A percentile compares a stretch with the other conserved stretches of the same genome.
Evolutionary conservation across 2,797 vertebrate species (phyloP).

Genomic region (Pristis pectinata): DNA sequence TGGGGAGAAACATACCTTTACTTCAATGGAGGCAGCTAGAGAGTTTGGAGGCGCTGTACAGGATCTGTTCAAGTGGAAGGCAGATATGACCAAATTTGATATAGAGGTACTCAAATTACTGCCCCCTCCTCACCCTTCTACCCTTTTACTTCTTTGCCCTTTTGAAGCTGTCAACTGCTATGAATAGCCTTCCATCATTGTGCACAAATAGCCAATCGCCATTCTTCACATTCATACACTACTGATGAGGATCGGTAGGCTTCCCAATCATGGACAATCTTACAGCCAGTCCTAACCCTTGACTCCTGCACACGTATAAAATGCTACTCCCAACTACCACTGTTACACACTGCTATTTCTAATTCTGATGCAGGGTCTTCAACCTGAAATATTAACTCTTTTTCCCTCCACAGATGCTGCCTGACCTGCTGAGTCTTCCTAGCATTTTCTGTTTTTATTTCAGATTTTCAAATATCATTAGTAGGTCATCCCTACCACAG

Average conservation of each 20-base stretch:
- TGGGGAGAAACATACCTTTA: conserved; percentile 87
- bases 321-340: not conserved
- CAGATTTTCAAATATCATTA: too few relatives aligned
- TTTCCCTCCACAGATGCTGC: too few relatives aligned
- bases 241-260: not conserved
- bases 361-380: too few relatives aligned
- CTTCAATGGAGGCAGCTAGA: conserved; percentile 87
- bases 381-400: too few relatives aligned
- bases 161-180: not conserved
- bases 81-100: conserved; percentile 98
- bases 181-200: not conserved
- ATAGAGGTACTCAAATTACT: conserved; percentile 74
- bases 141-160: not conserved
- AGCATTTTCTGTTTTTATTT: too few relatives aligned
- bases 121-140: too few relatives aligned
- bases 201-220: not conserved
- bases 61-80: conserved; percentile 93
- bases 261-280: too few relatives aligned
- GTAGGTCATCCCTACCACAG: too few relatives aligned
- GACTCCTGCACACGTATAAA: not conserved
- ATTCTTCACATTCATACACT: not conserved
- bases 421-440: too few relatives aligned
- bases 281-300: too few relatives aligned
- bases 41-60: conserved; percentile 93
- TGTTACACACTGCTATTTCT: not conserved